phyloP scores from a whole-genome alignment of 2,888 invertebrate genomes.

The Lithophane leautieri region DNA sequence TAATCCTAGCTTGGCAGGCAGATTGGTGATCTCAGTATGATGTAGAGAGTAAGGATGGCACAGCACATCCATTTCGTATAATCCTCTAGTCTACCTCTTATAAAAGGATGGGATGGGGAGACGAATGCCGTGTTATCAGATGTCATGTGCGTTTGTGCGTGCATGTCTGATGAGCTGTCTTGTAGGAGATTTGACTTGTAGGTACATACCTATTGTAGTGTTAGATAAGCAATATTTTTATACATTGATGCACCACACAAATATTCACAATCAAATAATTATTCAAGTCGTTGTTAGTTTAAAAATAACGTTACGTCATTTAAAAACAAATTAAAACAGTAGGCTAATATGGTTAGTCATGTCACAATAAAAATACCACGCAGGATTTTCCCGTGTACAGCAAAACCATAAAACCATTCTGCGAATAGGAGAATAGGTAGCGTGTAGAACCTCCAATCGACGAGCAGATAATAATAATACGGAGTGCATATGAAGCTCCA shows the following conservation, averaged over 20 bases:
- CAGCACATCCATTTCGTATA: slow-evolving; percentile 54
- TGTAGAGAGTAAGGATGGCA: slow-evolving; percentile 40
- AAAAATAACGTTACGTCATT: slow-evolving; percentile 33
- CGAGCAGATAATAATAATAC: slow-evolving; percentile 56
- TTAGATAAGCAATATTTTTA: slow-evolving; percentile 17
- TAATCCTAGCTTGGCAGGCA: slow-evolving; percentile 64
- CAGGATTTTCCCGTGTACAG: slow-evolving; percentile 32
- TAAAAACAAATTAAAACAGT: slow-evolving; percentile 31
- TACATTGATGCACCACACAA: slow-evolving; percentile 18
- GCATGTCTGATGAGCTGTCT: slow-evolving; percentile 39
- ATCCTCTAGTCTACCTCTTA: slow-evolving; percentile 38
- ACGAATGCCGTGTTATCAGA: slow-evolving; percentile 10
- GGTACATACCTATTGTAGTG: not conserved
- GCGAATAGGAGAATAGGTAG: slow-evolving; percentile 14
- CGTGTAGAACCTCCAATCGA: slow-evolving; percentile 34
- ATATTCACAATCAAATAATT: slow-evolving; percentile 12
- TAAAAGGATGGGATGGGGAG: slow-evolving; percentile 15
- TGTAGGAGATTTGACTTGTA: not conserved
- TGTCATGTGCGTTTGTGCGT: slow-evolving; percentile 31
- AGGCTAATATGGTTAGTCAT: slow-evolving; percentile 43
- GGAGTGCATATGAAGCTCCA: slow-evolving; percentile 63
- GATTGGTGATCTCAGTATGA: slow-evolving; percentile 58
- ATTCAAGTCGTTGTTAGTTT: slow-evolving; percentile 6
- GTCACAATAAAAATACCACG: slow-evolving; percentile 28
- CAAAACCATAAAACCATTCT: slow-evolving; percentile 22